Base-by-base conservation (phyloP, 2,113 vertebrate species). In the Laterallus jamaicensis region DNA sequence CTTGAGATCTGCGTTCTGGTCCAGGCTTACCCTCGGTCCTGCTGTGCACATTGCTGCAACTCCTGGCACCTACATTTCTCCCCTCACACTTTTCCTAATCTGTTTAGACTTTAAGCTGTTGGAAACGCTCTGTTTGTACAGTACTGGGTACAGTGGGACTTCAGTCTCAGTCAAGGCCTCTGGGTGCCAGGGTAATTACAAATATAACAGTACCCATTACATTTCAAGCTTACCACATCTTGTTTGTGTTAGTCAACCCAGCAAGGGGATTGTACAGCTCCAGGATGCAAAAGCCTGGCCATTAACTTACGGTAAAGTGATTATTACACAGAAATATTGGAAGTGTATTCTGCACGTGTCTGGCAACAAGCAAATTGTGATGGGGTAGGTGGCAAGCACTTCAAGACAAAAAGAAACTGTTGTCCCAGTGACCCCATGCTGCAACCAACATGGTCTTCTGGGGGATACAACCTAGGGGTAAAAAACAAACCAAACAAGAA, bases 51-150 rank as follows among this genome's bases (percentile, higher is more conserved):
- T 28, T 77, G 68, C 80, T 93, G 75, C 52, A 88, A 40, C 71
- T 82, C 82, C 71, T 83, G 64, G 67, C 86, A 95, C 42, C 32
- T 93, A 28, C 26, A 2, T 83, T 80, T 90, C 64, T 86, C 47
- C 71, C 56, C 47, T 94, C 68, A n/a, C 8, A 6, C 32, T 92
- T 67, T 86, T 93, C 39, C 80, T 93, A 49, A 85, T 83, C 75
- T 81, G 47, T 90, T 92, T 83, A 81, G 88, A 83, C 76, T 90
- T 93, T 47, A 71, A 81, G 73, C 75, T 35, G 16, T 49, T 88
- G 56, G 37, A 68, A 88, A 63, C 0, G 0, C 35, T 93, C 40
- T 69, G 22, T 92, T 90, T 83, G 74, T 73, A 50, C 62, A 73
- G 66, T 56, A 64, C 18, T 0, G 7, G 19, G 25, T 81, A 79